phyloP scores from a whole-genome alignment of 2,113 vertebrate genomes.

The Desmodus rotundus region DNA sequence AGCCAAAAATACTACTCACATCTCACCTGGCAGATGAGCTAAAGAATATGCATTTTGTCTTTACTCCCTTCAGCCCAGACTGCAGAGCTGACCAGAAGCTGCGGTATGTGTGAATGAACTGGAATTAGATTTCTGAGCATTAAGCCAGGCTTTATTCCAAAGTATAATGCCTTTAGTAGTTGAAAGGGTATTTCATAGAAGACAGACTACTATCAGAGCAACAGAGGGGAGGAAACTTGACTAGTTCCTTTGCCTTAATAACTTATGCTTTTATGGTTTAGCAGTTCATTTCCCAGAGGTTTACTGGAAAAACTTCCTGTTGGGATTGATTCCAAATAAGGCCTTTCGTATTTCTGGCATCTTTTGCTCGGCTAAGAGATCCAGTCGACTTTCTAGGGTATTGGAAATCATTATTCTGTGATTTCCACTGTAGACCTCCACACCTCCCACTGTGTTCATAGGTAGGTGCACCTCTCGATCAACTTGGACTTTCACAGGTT shows the following conservation, averaged over 20 bases:
- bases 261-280: background rate
- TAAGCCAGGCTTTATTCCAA: conserved; percentile 42
- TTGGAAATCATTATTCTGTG: conserved; percentile 95
- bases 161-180: background rate
- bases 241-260: background rate
- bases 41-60: background rate
- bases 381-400: conserved; percentile 94
- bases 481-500: conserved; percentile 85
- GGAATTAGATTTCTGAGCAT: background rate
- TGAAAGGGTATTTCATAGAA: background rate
- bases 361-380: conserved; percentile 94
- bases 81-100: background rate
- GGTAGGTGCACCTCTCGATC: conserved; percentile 89
- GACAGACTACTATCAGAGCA: background rate
- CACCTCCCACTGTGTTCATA: conserved; percentile 87
- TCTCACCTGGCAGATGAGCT: background rate
- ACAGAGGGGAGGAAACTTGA: background rate
- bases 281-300: background rate
- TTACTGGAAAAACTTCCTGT: conserved; percentile 92
- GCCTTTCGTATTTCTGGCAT: conserved; percentile 92
- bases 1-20: background rate
- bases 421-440: conserved; percentile 90
- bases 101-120: background rate
- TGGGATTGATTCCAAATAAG: conserved; percentile 92
- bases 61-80: background rate